Percentiles rank a stretch among this genome's conserved stretches.
Conservation (phyloP, 2,113 vertebrate genomes). For the Dromiciops gliroides region DNA sequence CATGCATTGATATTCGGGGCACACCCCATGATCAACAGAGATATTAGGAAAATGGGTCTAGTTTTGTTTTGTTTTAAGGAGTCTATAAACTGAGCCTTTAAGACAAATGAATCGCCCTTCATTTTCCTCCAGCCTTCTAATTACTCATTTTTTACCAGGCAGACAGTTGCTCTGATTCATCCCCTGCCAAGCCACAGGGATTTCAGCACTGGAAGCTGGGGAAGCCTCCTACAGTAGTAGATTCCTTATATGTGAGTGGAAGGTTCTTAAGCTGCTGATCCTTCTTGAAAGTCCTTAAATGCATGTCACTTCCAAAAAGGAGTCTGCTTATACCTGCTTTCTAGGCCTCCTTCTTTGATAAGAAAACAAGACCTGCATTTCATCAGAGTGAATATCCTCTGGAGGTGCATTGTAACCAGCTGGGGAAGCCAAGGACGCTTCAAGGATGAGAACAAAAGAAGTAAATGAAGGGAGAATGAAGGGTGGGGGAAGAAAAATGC, state of each 20-base stretch:
- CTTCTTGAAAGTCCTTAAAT: not conserved
- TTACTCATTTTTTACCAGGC: conserved; percentile 15
- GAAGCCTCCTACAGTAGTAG: not conserved
- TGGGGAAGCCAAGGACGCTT: not conserved
- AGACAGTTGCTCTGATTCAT: not conserved
- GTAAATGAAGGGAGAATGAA: not conserved
- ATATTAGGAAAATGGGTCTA: conserved; percentile 22
- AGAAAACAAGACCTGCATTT: not conserved
- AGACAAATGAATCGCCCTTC: not conserved
- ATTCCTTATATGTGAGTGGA: not conserved
- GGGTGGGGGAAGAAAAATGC: not conserved
- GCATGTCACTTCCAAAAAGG: not conserved
- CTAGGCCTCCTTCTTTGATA: conserved; percentile 19
- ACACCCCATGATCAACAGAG: not conserved
- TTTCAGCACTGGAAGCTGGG: not conserved
- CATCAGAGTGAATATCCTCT: not conserved
- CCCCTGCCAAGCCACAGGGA: not conserved
- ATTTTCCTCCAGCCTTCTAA: not conserved
- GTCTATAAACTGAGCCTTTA: not conserved
- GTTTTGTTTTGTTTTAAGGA: conserved; percentile 28
- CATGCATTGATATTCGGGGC: conserved; percentile 47
- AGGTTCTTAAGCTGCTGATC: not conserved
- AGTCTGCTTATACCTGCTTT: not conserved
- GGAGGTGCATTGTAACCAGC: not conserved
- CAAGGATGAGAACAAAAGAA: not conserved